A percentile compares a stretch with the other conserved stretches of the same genome.
Conservation (phyloP, 2,797 vertebrate species). For the Lycodopsis pacificus region DNA sequence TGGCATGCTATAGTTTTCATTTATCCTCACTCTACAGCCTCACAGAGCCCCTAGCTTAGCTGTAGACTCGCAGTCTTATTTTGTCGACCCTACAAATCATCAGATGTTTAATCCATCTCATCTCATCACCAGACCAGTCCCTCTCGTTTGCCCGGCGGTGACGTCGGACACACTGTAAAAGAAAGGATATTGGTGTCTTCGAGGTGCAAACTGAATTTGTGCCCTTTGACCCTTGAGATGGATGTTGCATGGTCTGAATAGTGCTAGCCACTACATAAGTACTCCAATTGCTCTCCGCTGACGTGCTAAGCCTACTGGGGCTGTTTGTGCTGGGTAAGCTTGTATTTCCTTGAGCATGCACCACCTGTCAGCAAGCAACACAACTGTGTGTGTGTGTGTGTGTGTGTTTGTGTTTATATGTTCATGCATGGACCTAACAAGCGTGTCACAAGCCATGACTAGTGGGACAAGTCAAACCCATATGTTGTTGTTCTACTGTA, state of each 20-base stretch:
- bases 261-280: constrained; percentile 69
- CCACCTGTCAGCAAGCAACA: constrained; percentile 71
- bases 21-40: not conserved
- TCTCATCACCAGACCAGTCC: constrained; percentile 11
- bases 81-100: constrained; percentile 22
- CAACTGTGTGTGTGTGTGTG: constrained; percentile 35
- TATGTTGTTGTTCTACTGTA: constrained; percentile 52
- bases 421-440: constrained; percentile 31
- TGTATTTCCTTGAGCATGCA: constrained; percentile 73
- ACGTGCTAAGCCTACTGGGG: constrained; percentile 75
- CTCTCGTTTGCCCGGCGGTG: constrained; percentile 61
- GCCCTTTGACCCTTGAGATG: constrained; percentile 73
- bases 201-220: constrained; percentile 70
- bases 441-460: constrained; percentile 44
- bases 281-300: constrained; percentile 65
- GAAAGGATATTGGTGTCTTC: constrained; percentile 50
- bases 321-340: constrained; percentile 74
- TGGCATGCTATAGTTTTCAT: not conserved
- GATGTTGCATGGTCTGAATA: constrained; percentile 70
- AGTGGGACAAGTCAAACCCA: constrained; percentile 46
- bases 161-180: constrained; percentile 43
- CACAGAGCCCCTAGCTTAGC: not conserved
- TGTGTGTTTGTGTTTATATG: constrained; percentile 45
- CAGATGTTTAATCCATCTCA: constrained; percentile 48
- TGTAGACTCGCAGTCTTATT: not conserved